These are phyloP conservation scores for Euwallacea similis DNA, from an alignment of 1,140 invertebrate species.

Conservation along the genomic window DNA sequence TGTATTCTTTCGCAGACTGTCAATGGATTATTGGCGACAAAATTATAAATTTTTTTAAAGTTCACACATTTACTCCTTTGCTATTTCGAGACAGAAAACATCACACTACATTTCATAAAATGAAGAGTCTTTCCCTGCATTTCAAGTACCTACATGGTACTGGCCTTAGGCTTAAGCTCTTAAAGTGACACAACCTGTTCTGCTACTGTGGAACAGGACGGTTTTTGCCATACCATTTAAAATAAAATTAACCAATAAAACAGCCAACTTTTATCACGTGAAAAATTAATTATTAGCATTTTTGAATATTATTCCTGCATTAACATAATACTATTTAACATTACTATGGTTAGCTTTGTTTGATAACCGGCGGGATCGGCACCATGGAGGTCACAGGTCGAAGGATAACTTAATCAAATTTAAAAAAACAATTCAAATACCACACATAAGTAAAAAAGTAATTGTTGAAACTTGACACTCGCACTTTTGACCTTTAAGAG, in stretches of 20 bases:
- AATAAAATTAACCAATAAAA: slow-evolving; percentile 1
- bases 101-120: too few species aligned
- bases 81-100: too few species aligned
- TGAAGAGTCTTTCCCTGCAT: too few species aligned
- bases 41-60: too few species aligned
- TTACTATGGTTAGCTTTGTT: slow-evolving; percentile 3
- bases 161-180: too few species aligned
- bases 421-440: slow-evolving; percentile 1
- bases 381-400: slow-evolving; percentile 44
- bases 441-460: slow-evolving; percentile 8
- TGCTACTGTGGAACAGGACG: slow-evolving; percentile 41
- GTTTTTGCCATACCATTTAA: neutral
- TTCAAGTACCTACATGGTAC: too few species aligned
- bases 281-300: slow-evolving; percentile 47
- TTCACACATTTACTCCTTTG: too few species aligned
- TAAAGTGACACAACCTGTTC: slow-evolving; percentile 50
- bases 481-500: slow-evolving; percentile 50
- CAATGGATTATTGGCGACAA: too few species aligned
- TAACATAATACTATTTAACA: neutral
- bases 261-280: neutral
- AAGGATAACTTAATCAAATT: slow-evolving; percentile 28
- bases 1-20: too few species aligned
- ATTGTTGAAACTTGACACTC: slow-evolving; percentile 6
- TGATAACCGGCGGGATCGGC: slow-evolving; percentile 36
- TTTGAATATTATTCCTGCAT: slow-evolving; percentile 25